Base-by-base conservation (phyloP, 2,888 invertebrate species). In the Brassicogethes aeneus region DNA sequence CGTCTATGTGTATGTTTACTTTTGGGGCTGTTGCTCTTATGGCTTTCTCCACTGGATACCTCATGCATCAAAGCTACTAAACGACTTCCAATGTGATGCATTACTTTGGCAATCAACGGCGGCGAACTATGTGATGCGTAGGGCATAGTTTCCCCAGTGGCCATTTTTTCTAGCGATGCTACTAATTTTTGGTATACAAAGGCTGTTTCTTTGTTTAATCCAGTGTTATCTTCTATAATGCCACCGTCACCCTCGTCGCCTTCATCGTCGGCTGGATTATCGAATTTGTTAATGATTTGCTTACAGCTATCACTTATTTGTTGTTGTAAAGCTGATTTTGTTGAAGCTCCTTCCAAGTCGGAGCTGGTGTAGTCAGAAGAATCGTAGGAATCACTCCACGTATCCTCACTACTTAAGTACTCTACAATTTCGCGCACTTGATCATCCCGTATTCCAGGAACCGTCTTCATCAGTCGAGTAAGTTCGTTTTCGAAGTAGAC, bases 311-410 rank as follows among this genome's bases (percentile, higher is more conserved):
- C 87, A 0, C 89, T 89, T 57, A 90, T 89, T 67, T 89, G 87
- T 56, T 87, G 84, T 56, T 87, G 82, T 8, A 89, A 63, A 1
- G 80, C 84, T 0, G 82, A 79, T 58, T 84, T 78, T 36, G 76
- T 75, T 2, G 75, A 74, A n/a, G 69, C 68, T 3, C 83, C 80
- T 59, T 89, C 90, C 39, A 89, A 69, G 64, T 92, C 91, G 0
- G 89, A 89, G 48, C 88, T 89, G 1, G 90, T 91, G 57, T 91
- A 91, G 64, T 92, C 91, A 0, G 90, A 90, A 2, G 90, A 90
- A 63, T 92, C 92, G 59, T 90, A 91, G 0, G 90, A 91, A 65
- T 92, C 92, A 50, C 90, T 91, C 89, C 90, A 91, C 2, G 91
- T 88, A 59, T 92, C 92, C 61, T 92, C 92, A 51, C 89, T 89